Evolutionary conservation across 1,140 invertebrate species (phyloP), one percentile per base, ranked within the genome.

Genomic region (Panagrolaimus sp.): DNA sequence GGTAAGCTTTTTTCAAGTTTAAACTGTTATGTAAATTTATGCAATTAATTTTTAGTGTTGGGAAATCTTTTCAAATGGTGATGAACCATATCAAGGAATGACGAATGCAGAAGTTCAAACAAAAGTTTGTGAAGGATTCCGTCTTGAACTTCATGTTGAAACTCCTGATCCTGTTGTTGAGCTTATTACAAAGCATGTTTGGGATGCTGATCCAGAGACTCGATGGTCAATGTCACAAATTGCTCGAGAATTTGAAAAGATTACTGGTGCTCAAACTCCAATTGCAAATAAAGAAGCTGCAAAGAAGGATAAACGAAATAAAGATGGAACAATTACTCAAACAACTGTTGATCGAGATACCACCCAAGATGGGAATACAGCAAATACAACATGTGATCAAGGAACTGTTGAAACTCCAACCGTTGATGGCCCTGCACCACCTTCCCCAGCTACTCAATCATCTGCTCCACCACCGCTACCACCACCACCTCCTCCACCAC

Each of bases 111-210:
- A 67, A 15, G 65, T 67, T 17, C 65, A 69, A 52, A 69, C 32
- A 45, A 28, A 67, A 24, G 68, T 69, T n/a, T 9, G 72, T 17
- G 68, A 69, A 38, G 68, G 68, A 62, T 69, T 68, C 26, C 68
- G 68, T 10, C 72, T 69, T 69, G 68, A 69, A 43, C n/a, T 69
- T 9, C n/a, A 38, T 15, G 32, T 47, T n/a, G 68, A 69, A 26
- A 69, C 68, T 1, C 68, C 68, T 9, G 68, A 65, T 10, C 63
- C 32, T 2, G 68, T 69, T 32, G 38, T 65, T 6, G 68, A 69
- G n/a, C 26, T 69, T 0, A 47, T 69, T 14, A 47, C 17, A 15
- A 12, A 69, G 26, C 68, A 69, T n/a, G 1, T 6, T n/a, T 69
- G 68, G 68, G 68, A 69, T 43, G 64, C 26, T 9, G 26, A 67